Evolutionary conservation across 2,797 vertebrate genomes (phyloP).

Genomic region (Lemur catta): DNA sequence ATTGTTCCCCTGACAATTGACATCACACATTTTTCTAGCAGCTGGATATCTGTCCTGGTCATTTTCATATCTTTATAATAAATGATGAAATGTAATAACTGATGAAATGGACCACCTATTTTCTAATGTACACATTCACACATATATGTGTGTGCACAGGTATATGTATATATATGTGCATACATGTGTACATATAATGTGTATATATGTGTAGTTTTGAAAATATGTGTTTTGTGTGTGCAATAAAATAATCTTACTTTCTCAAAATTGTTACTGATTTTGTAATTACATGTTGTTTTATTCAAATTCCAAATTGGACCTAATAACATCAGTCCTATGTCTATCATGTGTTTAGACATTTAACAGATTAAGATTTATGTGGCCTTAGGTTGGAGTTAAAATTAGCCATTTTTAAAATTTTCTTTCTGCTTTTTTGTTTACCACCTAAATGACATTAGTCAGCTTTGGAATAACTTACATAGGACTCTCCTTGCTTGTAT

Average conservation of each 20-base stretch:
- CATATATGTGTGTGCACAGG: background rate
- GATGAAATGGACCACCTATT: background rate
- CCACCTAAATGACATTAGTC: background rate
- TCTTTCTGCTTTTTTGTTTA: constrained; percentile 15
- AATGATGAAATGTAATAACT: background rate
- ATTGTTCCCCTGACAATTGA: background rate
- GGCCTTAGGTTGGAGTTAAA: background rate
- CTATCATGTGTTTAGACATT: background rate
- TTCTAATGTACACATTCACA: background rate
- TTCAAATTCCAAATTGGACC: constrained; percentile 9
- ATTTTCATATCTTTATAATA: background rate
- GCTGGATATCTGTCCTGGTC: background rate
- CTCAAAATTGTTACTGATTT: background rate
- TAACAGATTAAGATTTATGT: background rate
- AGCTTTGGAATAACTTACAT: background rate
- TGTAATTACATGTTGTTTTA: background rate
- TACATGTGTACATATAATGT: background rate
- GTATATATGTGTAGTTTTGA: background rate
- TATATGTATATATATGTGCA: background rate
- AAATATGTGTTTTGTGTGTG: background rate
- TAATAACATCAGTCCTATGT: background rate
- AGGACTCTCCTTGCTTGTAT: background rate
- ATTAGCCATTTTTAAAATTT: background rate
- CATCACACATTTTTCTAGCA: background rate
- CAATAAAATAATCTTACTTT: constrained; percentile 20